Base-by-base conservation (phyloP, 2,888 invertebrate species). In the Trimorus sp. region DNA sequence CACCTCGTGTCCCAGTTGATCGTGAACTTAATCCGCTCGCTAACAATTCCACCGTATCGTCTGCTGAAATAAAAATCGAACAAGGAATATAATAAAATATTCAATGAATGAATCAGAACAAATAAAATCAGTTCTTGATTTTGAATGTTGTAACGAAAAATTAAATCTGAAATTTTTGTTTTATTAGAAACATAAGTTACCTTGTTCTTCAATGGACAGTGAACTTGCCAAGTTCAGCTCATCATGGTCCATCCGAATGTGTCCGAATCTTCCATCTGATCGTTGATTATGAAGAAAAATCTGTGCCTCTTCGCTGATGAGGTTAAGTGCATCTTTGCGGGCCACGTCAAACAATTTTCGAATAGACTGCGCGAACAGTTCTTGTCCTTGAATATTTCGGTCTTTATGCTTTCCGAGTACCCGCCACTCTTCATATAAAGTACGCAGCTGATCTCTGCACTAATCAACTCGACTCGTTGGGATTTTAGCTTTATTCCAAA, bases 381-480 rank as follows among this genome's bases (percentile, higher is more conserved):
- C 54, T 78, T 85, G 79, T 58, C 79, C 69, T 51, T 74, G 38
- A 8, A n/a, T 40, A 68, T 80, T 80, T 9, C 56, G 56, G 45
- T 79, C 5, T 75, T 75, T 66, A 16, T 66, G 65, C 38, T 75
- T 75, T 66, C 75, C 66, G 42, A 66, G 66, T 14, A 1, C 84
- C 65, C 87, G 84, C 90, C 88, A 89, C 87, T 85, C 84, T 75
- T 88, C 16, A 37, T 89, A 85, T 68, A 89, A 82, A 63, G 73
- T 81, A 62, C 83, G 80, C 38, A 86, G 76, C 82, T 85, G 86
- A 16, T 85, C 70, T 49, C 79, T 69, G 58, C 86, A 85, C 51
- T 76, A 70, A 49, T 68, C 69, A 26, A 59, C 58, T 1, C 74
- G 66, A 49, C 65, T 69, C 38, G 76, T 83, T 40, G 83, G 80